Evolutionary conservation across 1,140 invertebrate species (phyloP), one percentile per base, ranked within the genome.

Genomic region (Bombus superbus): DNA sequence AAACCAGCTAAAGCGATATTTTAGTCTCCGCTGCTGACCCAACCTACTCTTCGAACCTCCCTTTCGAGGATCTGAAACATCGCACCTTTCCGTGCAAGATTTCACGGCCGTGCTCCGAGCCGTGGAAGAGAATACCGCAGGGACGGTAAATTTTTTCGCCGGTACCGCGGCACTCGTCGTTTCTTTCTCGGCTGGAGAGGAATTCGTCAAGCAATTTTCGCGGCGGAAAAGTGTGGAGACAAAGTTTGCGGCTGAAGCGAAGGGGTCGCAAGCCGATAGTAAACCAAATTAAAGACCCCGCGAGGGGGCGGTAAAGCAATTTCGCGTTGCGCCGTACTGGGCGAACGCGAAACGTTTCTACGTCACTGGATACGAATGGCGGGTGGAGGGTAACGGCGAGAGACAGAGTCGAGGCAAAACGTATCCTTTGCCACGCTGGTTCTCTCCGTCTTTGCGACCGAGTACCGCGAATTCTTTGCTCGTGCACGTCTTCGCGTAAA

Each of bases 201-300:
- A 66, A 88, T 80, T 76, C 66, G 66, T 85, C 68, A 40, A 85
- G 83, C 32, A 85, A 85, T 85, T 85, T 80, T 79, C 53, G 32
- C 57, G 38, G 83, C 11, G 71, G 71, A 86, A 89, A 86, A 89
- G 81, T n/a, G 66, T 32, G 81, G 77, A 44, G 76, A 64, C 74
- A 89, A 89, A 89, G 84, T 89, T 89, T 89, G 84, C 62, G 47
- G 64, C 69, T 40, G 57, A 38, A 35, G 25, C 47, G 57, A 32
- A 78, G 8, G 28, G 42, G 57, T n/a, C 57, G 72, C 59, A 32
- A 62, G 84, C 77, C 64, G 87, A 86, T 88, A 82, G 86, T 82
- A 88, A 90, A 90, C 74, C 76, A 90, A 90, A 90, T 90, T 88
- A 90, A 90, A 90, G 88, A 90, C 66, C 82, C n/a, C 89, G 88